Conservation (phyloP, 2,888 invertebrate species). For the Harpalus rubripes region DNA sequence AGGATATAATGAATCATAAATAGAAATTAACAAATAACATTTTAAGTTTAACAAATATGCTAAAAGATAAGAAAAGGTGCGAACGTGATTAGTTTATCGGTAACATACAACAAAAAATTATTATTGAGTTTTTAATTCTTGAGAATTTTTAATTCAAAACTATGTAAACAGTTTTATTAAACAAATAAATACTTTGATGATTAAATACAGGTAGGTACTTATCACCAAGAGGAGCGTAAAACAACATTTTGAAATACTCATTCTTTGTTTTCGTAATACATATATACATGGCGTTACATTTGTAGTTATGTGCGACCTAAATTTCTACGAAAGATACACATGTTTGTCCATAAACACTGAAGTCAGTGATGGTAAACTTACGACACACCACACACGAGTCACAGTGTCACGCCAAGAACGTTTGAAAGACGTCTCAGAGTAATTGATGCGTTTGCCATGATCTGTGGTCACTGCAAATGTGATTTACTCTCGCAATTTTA, state of each 20-base stretch:
- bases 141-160: neutral
- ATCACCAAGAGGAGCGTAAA: conserved; percentile 49
- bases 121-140: conserved; percentile 1
- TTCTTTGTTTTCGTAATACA: conserved; percentile 58
- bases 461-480: conserved; percentile 4
- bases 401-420: conserved; percentile 37
- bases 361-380: conserved; percentile 54
- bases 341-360: conserved; percentile 57
- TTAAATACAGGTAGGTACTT: conserved; percentile 50
- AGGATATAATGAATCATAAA: conserved; percentile 32
- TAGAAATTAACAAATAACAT: conserved; percentile 1
- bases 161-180: conserved; percentile 10
- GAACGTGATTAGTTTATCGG: conserved; percentile 18
- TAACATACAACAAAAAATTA: conserved; percentile 1
- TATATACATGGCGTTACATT: conserved; percentile 49
- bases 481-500: neutral
- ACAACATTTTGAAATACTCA: conserved; percentile 52
- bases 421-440: conserved; percentile 21
- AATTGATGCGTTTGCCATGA: neutral
- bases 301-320: conserved; percentile 47
- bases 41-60: neutral
- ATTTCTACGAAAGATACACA: conserved; percentile 55
- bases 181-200: conserved; percentile 31
- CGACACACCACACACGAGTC: conserved; percentile 43
- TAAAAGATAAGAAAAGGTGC: neutral